Percentiles rank a stretch among this genome's conserved stretches.
Evolutionary conservation across 2,888 invertebrate species (phyloP).

Genomic region (Caenorhabditis doughertyi): DNA sequence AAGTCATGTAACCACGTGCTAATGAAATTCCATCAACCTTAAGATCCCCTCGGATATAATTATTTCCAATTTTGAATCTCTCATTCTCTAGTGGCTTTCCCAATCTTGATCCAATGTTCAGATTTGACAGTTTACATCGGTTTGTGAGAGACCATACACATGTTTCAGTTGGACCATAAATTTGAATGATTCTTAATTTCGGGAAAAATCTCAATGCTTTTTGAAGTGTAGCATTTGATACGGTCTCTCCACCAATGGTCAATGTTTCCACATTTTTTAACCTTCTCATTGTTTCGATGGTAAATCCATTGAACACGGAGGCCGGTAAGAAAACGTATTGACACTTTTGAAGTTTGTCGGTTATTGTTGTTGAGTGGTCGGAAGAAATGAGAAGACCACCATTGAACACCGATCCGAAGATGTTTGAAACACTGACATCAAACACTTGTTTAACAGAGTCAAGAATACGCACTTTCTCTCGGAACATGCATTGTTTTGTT

Average conservation of each 20-base stretch:
- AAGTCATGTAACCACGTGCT: constrained; percentile 66
- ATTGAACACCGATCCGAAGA: constrained; percentile 73
- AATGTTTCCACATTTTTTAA: constrained; percentile 64
- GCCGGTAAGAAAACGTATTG: constrained; percentile 75
- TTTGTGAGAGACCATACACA: constrained; percentile 76
- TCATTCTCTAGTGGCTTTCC: constrained; percentile 69
- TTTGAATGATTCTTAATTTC: constrained; percentile 63
- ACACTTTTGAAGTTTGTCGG: constrained; percentile 52
- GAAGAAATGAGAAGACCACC: constrained; percentile 62
- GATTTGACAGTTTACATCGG: constrained; percentile 43
- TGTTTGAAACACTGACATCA: constrained; percentile 79
- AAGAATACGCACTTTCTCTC: constrained; percentile 59
- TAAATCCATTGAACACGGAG: constrained; percentile 77
- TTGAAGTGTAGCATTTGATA: constrained; percentile 49
- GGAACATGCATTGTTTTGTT: constrained; percentile 68
- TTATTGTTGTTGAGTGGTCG: constrained; percentile 54
- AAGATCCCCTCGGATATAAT: constrained; percentile 58
- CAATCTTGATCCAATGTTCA: constrained; percentile 64
- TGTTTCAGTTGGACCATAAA: constrained; percentile 81
- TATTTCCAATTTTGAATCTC: constrained; percentile 8
- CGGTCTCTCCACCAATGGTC: constrained; percentile 79
- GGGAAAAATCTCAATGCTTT: constrained; percentile 1
- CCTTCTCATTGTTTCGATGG: constrained; percentile 54
- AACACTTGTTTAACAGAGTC: constrained; percentile 78
- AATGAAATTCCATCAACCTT: constrained; percentile 60